Evolutionary conservation across 2,113 vertebrate genomes (phyloP).

Genomic region (Crocuta crocuta): DNA sequence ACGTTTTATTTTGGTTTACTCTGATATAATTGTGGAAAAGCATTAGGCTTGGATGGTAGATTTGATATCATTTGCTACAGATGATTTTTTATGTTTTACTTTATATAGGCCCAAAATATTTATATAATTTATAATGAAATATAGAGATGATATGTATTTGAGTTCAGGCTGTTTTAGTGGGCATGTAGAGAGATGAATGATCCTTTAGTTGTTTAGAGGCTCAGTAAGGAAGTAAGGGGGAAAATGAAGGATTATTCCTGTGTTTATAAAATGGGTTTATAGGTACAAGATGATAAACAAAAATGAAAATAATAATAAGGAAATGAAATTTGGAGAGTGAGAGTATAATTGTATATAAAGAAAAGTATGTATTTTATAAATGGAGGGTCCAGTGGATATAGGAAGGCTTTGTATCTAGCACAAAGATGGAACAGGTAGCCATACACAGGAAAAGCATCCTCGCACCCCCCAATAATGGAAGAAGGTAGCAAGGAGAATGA

Average conservation of each 20-base stretch:
- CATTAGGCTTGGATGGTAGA: background rate
- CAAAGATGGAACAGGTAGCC: background rate
- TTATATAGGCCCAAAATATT: background rate
- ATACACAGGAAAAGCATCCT: background rate
- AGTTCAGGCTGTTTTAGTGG: background rate
- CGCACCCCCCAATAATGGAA: no score
- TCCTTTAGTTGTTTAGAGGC: background rate
- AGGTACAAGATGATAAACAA: background rate
- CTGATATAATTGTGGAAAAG: no score
- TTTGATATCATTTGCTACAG: background rate
- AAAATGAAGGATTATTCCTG: background rate
- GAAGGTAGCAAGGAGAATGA: background rate
- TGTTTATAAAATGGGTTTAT: background rate
- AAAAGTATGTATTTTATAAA: background rate
- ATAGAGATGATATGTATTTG: background rate
- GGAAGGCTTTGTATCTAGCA: background rate
- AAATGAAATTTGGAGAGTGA: background rate
- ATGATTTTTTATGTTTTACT: background rate
- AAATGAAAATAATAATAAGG: background rate
- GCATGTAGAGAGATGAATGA: accelerated
- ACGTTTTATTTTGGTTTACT: background rate
- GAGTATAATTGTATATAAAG: background rate
- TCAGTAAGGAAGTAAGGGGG: background rate
- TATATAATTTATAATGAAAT: background rate
- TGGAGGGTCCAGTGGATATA: background rate